Evolutionary conservation across 2,113 vertebrate species (phyloP).

Genomic region (Marcusenius ussheri): DNA sequence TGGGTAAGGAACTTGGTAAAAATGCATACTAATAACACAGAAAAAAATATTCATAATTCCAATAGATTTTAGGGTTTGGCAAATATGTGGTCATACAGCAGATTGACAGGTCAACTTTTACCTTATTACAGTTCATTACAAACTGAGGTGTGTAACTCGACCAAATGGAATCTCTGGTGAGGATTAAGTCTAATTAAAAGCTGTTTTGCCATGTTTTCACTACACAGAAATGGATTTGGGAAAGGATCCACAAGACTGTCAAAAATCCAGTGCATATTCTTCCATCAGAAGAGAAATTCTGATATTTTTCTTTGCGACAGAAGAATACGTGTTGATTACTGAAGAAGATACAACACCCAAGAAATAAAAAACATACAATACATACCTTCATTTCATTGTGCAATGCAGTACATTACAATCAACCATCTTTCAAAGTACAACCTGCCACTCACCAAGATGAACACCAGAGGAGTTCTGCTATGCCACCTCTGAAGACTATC

Average conservation of each 20-base stretch:
- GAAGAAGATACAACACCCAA: not conserved
- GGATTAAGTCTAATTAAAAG: not conserved
- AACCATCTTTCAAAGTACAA: not conserved
- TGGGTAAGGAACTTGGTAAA: not conserved
- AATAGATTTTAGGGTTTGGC: not conserved
- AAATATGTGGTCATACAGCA: not conserved
- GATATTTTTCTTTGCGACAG: not conserved
- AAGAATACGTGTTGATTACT: not conserved
- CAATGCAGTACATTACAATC: not conserved
- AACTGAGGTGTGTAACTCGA: not conserved
- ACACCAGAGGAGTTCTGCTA: not conserved
- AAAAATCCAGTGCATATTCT: slow-evolving; percentile 1
- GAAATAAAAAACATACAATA: not conserved
- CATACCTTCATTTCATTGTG: slow-evolving; percentile 1
- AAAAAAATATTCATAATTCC: not conserved
- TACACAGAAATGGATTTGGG: not conserved
- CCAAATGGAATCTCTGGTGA: not conserved
- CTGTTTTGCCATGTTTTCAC: not conserved
- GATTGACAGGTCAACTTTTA: not conserved
- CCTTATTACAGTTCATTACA: not conserved
- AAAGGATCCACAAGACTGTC: not conserved
- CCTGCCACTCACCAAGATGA: not conserved
- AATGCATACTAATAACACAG: not conserved
- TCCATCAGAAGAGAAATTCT: not conserved
- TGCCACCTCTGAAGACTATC: not conserved